Conservation (phyloP, 2,113 vertebrate genomes). For the Eubucco bourcierii region DNA sequence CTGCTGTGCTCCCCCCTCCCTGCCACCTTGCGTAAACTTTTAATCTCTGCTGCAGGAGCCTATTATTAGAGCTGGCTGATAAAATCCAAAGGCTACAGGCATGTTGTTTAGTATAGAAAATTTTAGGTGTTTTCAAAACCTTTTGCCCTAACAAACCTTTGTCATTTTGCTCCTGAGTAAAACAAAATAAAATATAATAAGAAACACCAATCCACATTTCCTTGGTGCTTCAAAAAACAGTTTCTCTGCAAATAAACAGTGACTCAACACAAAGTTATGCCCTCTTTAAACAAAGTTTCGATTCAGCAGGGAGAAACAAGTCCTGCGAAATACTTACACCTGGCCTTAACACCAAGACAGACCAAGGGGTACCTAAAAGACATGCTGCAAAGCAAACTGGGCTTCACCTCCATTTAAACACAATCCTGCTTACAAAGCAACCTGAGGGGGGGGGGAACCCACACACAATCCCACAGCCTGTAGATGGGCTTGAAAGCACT, state of each 20-base stretch:
- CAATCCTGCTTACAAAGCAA: background rate
- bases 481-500: background rate
- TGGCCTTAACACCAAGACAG: background rate
- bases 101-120: background rate
- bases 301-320: background rate
- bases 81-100: background rate
- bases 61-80: constrained; percentile 43
- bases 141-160: background rate
- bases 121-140: background rate
- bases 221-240: background rate
- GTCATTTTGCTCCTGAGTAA: background rate
- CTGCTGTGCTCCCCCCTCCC: background rate
- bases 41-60: constrained; percentile 8
- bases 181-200: background rate
- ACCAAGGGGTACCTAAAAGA: background rate
- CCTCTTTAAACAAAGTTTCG: background rate
- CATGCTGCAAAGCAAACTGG: background rate
- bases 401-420: background rate
- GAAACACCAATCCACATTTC: background rate
- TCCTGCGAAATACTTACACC: background rate
- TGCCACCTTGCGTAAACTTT: constrained; percentile 41
- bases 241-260: background rate
- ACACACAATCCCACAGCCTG: background rate
- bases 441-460: too few relatives aligned
- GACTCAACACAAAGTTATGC: background rate